Evolutionary conservation across 2,888 invertebrate species (phyloP).

Genomic region (Tinea trinotella): DNA sequence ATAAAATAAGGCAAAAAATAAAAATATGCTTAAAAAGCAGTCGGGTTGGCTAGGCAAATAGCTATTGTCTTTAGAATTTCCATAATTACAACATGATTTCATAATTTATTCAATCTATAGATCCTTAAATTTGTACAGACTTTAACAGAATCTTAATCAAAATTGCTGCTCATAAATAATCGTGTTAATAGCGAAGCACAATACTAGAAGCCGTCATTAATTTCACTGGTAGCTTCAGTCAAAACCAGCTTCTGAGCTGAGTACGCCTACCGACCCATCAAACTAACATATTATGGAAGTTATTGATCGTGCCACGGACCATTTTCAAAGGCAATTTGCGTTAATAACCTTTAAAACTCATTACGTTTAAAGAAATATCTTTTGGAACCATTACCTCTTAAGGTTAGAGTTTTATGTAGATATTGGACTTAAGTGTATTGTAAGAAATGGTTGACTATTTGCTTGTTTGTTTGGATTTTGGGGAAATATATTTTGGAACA

Average conservation of each 20-base stretch:
- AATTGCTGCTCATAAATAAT: conserved; percentile 45
- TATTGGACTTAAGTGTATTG: background rate
- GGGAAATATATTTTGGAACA: too few species aligned
- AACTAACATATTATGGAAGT: conserved; percentile 43
- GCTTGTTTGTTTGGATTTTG: too few species aligned
- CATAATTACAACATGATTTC: too few species aligned
- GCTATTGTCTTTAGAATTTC: too few species aligned
- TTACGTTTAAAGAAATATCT: conserved; percentile 43
- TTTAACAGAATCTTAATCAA: conserved; percentile 12
- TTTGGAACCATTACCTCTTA: conserved; percentile 25
- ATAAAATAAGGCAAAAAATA: too few species aligned
- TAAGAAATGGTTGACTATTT: too few species aligned
- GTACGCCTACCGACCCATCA: conserved; percentile 40
- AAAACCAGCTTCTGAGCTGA: conserved; percentile 27
- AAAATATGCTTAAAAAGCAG: too few species aligned
- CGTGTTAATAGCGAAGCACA: conserved; percentile 40
- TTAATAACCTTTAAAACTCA: conserved; percentile 63
- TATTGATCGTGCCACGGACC: conserved; percentile 42
- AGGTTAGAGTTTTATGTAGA: background rate
- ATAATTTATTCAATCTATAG: background rate
- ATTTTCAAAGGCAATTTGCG: conserved; percentile 50
- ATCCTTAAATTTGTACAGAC: background rate
- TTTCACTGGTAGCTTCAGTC: conserved; percentile 32
- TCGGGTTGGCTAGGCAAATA: too few species aligned
- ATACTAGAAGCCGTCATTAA: conserved; percentile 48